phyloP scores from a whole-genome alignment of 92 coral and sea anemone species.

The Ricordea florida region DNA sequence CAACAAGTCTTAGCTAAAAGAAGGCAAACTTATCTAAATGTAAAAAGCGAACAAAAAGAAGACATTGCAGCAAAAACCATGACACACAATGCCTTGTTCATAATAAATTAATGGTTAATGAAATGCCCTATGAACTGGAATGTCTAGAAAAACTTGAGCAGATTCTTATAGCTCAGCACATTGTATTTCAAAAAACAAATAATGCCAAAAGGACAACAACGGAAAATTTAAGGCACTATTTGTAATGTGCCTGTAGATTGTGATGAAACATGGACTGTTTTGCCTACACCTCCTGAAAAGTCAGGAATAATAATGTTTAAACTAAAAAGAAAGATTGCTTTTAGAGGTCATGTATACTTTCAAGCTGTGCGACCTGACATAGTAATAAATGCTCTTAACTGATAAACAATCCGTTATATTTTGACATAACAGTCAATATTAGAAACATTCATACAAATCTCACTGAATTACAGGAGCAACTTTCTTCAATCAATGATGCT shows the following conservation, averaged over 20 bases:
- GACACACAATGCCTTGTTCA: conserved; percentile 16
- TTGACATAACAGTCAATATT: neutral
- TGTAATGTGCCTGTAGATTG: conserved; percentile 16
- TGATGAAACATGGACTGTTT: neutral
- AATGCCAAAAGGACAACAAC: conserved; percentile 12
- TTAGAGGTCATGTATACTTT: conserved; percentile 32
- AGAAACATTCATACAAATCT: neutral
- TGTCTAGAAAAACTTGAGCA: neutral
- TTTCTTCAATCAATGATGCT: neutral
- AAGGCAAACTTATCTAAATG: too few relatives aligned
- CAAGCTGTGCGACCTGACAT: conserved; percentile 15
- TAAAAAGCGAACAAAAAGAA: too few relatives aligned
- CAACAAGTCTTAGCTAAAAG: too few relatives aligned
- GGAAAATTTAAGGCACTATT: neutral
- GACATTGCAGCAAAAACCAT: too few relatives aligned
- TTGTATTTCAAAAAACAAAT: neutral
- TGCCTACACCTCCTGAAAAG: conserved; percentile 2
- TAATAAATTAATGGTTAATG: conserved; percentile 23
- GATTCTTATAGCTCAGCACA: neutral
- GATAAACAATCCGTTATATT: conserved; percentile 23
- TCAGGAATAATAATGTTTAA: neutral
- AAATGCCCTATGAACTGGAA: neutral
- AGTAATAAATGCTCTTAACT: neutral
- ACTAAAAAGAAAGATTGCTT: neutral
- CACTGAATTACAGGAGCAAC: too few relatives aligned